Evolutionary conservation across 2,113 vertebrate species (phyloP).

Genomic region (Leptobrachium leishanense): DNA sequence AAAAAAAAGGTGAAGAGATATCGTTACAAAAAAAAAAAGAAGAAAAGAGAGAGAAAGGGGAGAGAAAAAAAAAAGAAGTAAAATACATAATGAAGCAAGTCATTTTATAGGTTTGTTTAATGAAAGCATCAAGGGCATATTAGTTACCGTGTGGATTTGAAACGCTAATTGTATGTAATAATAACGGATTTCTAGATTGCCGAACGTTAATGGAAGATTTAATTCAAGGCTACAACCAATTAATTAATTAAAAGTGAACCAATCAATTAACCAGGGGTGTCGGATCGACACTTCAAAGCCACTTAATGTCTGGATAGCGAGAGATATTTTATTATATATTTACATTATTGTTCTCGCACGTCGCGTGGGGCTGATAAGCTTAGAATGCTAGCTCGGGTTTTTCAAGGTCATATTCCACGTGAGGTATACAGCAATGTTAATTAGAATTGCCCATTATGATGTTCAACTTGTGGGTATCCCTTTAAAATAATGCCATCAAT

Average conservation of each 20-base stretch:
- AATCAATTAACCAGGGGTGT: conserved; percentile 77
- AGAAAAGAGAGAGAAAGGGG: neutral
- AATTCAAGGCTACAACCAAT: conserved; percentile 76
- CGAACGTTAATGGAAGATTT: conserved; percentile 69
- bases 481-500: no score
- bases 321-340: no score
- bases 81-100: conserved; percentile 99
- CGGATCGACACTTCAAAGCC: conserved; percentile 65
- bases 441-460: no score
- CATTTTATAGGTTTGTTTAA: conserved; percentile 99
- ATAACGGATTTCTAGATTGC: conserved; percentile 65
- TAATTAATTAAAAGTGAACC: conserved; percentile 89
- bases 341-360: no score
- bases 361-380: no score
- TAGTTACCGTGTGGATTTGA: conserved; percentile 75
- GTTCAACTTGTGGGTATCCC: no score
- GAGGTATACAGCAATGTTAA: no score
- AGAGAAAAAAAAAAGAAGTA: conserved; percentile 70
- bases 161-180: conserved; percentile 82
- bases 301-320: no score
- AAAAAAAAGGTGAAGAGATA: conserved; percentile 73
- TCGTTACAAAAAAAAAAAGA: conserved; percentile 66
- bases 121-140: conserved; percentile 86
- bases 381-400: no score
- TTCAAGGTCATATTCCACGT: no score